Percentiles rank a stretch among this genome's conserved stretches.
Evolutionary conservation across 2,797 vertebrate species (phyloP).

Genomic region (Channallabes apus): DNA sequence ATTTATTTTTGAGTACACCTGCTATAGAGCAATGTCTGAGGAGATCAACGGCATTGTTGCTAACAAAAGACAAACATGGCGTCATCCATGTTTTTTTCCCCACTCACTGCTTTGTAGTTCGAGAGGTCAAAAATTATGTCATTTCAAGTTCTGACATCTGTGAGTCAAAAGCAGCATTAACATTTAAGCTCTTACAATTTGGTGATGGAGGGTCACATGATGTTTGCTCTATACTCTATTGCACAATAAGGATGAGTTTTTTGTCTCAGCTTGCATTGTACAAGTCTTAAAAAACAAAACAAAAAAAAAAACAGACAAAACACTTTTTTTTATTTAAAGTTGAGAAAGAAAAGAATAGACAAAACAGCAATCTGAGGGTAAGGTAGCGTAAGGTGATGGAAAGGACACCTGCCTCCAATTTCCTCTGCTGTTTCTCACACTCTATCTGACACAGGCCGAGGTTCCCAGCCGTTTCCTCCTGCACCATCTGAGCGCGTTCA

Average conservation of each 20-base stretch:
- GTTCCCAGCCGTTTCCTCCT: constrained; percentile 88
- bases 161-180: background rate
- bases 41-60: no score
- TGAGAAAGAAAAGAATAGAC: background rate
- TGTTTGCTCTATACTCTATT: background rate
- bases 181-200: no score
- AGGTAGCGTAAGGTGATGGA: background rate
- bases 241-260: background rate
- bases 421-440: constrained; percentile 96
- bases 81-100: no score
- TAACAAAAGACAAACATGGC: no score
- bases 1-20: no score
- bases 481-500: constrained; percentile 87
- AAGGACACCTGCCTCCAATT: constrained; percentile 84
- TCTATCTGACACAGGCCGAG: constrained; percentile 92
- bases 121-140: background rate
- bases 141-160: background rate
- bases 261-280: background rate
- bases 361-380: background rate
- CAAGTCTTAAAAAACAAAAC: background rate
- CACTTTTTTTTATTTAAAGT: background rate
- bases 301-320: background rate
- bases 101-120: background rate
- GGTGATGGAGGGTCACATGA: background rate
- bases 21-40: no score